These are phyloP conservation scores for Drosophila ambigua DNA, from an alignment of 1,140 invertebrate genomes.

Conservation along the genomic window DNA sequence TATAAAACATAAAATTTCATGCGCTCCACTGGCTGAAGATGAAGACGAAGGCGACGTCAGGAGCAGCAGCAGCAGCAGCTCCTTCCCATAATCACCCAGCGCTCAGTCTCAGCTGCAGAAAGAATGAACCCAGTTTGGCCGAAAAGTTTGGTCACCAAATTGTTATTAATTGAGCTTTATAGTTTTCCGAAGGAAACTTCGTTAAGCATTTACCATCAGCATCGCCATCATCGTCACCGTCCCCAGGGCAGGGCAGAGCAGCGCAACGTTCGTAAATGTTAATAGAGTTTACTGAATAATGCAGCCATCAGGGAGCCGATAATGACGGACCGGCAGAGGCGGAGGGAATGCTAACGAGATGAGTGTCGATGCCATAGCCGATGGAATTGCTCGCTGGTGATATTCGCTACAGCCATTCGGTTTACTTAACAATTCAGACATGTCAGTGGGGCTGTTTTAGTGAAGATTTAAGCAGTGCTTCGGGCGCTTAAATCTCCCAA, in stretches of 20 bases:
- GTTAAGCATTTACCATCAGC: conserved; percentile 51
- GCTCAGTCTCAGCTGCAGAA: conserved; percentile 31
- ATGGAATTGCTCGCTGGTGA: too few species aligned
- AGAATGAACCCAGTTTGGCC: conserved; percentile 49
- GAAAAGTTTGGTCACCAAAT: conserved; percentile 68
- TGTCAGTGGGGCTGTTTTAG: too few species aligned
- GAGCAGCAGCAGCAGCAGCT: conserved; percentile 34
- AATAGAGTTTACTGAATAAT: conserved; percentile 58
- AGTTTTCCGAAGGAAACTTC: conserved; percentile 71
- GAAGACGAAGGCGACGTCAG: conserved; percentile 23
- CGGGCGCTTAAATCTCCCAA: too few species aligned
- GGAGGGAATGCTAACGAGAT: conserved; percentile 34
- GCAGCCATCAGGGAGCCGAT: conserved; percentile 42
- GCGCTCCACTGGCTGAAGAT: conserved; percentile 25
- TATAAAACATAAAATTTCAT: conserved; percentile 66
- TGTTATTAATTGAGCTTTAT: conserved; percentile 81
- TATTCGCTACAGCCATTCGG: too few species aligned
- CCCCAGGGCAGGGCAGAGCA: neutral
- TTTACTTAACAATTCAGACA: too few species aligned
- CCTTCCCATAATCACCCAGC: neutral
- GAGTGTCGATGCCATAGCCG: conserved; percentile 15
- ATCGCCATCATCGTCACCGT: neutral
- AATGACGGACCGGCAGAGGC: conserved; percentile 35
- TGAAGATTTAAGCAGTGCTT: too few species aligned
- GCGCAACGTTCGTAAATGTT: conserved; percentile 42